These are phyloP conservation scores for Anabas testudineus DNA, from an alignment of 2,797 vertebrate species.

Conservation along the genomic window DNA sequence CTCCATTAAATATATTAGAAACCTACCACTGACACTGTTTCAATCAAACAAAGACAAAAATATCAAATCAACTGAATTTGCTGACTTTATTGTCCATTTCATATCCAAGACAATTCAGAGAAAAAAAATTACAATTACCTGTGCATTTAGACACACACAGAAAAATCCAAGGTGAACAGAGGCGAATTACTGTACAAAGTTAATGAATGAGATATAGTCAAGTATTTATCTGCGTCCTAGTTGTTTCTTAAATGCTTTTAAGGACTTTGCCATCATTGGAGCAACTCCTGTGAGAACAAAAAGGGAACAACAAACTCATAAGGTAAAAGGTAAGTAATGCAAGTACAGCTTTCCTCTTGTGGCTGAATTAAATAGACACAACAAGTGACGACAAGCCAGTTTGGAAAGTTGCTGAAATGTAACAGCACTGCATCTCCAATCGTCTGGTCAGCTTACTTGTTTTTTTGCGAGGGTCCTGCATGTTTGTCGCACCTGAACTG, in stretches of 20 bases:
- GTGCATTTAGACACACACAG: slow-evolving; percentile 36
- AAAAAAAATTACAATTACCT: slow-evolving; percentile 25
- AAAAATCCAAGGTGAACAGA: slow-evolving; percentile 45
- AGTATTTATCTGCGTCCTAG: slow-evolving; percentile 78
- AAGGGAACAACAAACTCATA: slow-evolving; percentile 1
- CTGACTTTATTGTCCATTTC: slow-evolving; percentile 66
- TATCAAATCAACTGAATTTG: slow-evolving; percentile 29
- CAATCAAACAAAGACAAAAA: slow-evolving; percentile 23
- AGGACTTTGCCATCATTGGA: slow-evolving; percentile 92
- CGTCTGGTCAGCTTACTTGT: slow-evolving; percentile 83
- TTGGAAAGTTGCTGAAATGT: not conserved
- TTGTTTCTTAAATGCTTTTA: slow-evolving; percentile 88
- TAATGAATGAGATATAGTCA: slow-evolving; percentile 48
- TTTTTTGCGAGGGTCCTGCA: slow-evolving; percentile 83
- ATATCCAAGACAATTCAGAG: slow-evolving; percentile 44
- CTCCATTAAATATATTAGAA: slow-evolving; percentile 39
- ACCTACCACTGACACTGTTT: not conserved
- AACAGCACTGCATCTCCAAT: not conserved
- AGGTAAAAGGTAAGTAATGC: no score
- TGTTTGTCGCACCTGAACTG: slow-evolving; percentile 56
- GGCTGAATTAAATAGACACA: not conserved
- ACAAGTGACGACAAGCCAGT: not conserved
- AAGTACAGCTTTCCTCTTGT: no score
- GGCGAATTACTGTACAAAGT: slow-evolving; percentile 25
- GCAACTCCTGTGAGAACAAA: slow-evolving; percentile 83